phyloP scores from a whole-genome alignment of 2,797 vertebrate genomes.

The Betta splendens region DNA sequence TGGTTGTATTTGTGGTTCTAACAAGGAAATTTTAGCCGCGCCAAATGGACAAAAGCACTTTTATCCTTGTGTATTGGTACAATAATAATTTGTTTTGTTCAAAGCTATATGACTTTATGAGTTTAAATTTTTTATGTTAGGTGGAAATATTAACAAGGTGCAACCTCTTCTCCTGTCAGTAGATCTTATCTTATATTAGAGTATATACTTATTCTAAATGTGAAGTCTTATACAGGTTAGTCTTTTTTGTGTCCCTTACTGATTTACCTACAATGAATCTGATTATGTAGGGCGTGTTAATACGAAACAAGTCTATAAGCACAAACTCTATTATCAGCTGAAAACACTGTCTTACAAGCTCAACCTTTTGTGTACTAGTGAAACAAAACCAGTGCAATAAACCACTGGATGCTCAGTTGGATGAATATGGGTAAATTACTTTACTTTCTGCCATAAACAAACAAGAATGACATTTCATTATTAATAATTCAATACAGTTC shows the following conservation, averaged over 20 bases:
- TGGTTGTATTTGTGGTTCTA: conserved; percentile 74
- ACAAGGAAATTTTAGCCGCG: conserved; percentile 67
- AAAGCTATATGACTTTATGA: conserved; percentile 52
- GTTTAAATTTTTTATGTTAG: conserved; percentile 36
- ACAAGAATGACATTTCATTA: not conserved
- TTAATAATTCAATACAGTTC: not conserved
- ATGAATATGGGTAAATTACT: not conserved
- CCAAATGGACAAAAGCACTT: conserved; percentile 69
- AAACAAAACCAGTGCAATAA: not conserved
- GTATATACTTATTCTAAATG: too few relatives aligned
- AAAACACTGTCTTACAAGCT: not conserved
- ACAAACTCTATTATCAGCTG: too few relatives aligned
- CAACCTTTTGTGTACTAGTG: not conserved
- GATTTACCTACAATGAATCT: not conserved
- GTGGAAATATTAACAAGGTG: conserved; percentile 37
- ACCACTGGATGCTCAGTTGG: not conserved
- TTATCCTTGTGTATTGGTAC: conserved; percentile 65
- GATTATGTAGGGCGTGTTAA: not conserved
- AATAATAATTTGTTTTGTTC: conserved; percentile 58
- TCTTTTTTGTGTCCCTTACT: not conserved
- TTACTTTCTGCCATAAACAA: not conserved
- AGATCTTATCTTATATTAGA: too few relatives aligned
- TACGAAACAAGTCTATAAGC: not conserved
- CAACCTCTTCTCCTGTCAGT: conserved; percentile 3
- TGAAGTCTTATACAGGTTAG: not conserved